phyloP scores from a whole-genome alignment of 2,113 vertebrate species.

The Ailuropoda melanoleuca region DNA sequence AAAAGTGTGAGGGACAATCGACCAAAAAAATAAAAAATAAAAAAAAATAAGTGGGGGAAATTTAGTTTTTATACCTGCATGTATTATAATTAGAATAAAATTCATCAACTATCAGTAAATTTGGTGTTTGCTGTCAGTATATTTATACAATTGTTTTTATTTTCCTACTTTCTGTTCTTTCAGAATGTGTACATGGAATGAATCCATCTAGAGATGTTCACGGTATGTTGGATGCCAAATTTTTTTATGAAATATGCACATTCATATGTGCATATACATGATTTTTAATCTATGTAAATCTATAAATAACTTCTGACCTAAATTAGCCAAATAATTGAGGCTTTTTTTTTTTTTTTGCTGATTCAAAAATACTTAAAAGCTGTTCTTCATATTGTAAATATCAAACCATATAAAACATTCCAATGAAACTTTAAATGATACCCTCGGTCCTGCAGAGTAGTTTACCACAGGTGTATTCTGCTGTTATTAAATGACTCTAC shows the following conservation, averaged over 20 bases:
- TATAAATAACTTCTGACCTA: neutral
- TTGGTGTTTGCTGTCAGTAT: neutral
- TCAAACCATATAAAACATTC: slow-evolving; percentile 60
- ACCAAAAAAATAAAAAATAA: neutral
- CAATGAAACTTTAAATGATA: slow-evolving; percentile 44
- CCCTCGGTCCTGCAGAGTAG: neutral
- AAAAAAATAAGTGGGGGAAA: neutral
- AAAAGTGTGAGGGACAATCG: neutral
- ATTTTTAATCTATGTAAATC: neutral
- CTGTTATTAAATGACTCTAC: slow-evolving; percentile 62
- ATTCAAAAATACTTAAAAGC: slow-evolving; percentile 69
- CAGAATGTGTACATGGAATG: slow-evolving; percentile 34
- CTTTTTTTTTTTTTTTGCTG: slow-evolving; percentile 61
- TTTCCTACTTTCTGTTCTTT: slow-evolving; percentile 50
- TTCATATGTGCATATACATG: neutral
- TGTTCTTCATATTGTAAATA: slow-evolving; percentile 26
- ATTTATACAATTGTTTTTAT: neutral
- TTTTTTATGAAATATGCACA: neutral
- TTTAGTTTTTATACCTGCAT: neutral
- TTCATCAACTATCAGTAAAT: neutral
- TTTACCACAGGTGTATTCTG: slow-evolving; percentile 26
- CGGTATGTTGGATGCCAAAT: neutral
- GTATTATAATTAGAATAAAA: neutral
- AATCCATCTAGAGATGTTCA: slow-evolving; percentile 47
- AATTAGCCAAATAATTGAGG: slow-evolving; percentile 55